Conservation (phyloP, 2,888 invertebrate genomes). For the Volucella bombylans region DNA sequence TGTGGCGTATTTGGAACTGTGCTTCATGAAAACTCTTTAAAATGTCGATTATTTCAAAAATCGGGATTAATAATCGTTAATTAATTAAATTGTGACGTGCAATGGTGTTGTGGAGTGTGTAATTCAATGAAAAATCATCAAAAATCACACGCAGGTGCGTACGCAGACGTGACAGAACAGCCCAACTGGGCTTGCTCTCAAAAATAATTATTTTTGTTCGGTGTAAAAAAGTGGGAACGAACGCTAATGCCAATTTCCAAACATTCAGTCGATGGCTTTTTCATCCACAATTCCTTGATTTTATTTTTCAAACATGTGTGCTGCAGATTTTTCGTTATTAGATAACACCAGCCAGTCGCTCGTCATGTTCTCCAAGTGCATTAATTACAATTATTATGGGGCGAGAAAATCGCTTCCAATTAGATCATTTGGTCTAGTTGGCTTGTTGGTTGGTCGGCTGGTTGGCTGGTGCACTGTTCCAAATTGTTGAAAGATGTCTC, state of each 20-base stretch:
- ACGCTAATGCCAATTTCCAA: conserved; percentile 57
- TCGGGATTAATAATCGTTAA: conserved; percentile 74
- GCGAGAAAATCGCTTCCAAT: conserved; percentile 51
- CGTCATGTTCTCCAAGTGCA: conserved; percentile 55
- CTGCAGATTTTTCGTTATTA: conserved; percentile 57
- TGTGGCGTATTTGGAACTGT: conserved; percentile 77
- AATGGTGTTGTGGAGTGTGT: conserved; percentile 75
- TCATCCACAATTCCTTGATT: background rate
- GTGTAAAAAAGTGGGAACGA: conserved; percentile 65
- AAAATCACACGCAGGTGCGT: conserved; percentile 94
- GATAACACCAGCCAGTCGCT: conserved; percentile 44
- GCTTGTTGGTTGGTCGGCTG: background rate
- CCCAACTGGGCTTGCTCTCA: conserved; percentile 93
- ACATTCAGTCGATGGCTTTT: conserved; percentile 15
- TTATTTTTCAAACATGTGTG: conserved; percentile 29
- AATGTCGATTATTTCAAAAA: conserved; percentile 77
- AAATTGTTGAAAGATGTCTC: too few species aligned
- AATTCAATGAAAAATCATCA: conserved; percentile 78
- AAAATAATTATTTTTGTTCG: conserved; percentile 71
- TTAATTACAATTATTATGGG: conserved; percentile 45
- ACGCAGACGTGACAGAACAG: conserved; percentile 95
- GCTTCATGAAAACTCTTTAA: conserved; percentile 75
- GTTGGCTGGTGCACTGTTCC: too few species aligned
- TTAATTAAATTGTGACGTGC: conserved; percentile 65
- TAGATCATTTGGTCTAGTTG: conserved; percentile 30